Evolutionary conservation across 2,888 invertebrate species (phyloP).

Genomic region (Luperina testacea): DNA sequence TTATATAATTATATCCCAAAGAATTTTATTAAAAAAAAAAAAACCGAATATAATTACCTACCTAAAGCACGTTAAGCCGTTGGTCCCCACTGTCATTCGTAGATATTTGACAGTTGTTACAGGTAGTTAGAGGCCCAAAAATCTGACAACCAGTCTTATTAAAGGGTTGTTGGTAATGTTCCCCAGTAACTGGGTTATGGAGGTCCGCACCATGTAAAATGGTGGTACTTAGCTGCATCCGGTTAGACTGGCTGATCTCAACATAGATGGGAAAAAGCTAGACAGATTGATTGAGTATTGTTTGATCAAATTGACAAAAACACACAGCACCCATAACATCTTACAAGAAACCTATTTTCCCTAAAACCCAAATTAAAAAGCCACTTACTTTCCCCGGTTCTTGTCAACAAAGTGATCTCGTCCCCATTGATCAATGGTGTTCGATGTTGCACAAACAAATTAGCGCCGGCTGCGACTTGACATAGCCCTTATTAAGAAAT

Average conservation of each 20-base stretch:
- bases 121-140: background rate
- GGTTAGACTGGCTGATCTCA: background rate
- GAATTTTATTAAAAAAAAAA: background rate
- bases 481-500: conserved; percentile 85
- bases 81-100: background rate
- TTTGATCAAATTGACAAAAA: background rate
- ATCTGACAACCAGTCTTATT: background rate
- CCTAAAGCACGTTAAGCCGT: background rate
- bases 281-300: background rate
- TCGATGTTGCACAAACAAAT: conserved; percentile 86
- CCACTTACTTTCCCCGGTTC: background rate
- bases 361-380: conserved; percentile 35
- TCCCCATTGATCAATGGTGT: conserved; percentile 68
- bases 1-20: background rate
- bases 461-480: conserved; percentile 70
- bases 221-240: background rate
- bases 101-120: background rate
- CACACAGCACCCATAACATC: background rate
- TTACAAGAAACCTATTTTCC: too few relatives aligned
- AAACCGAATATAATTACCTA: background rate
- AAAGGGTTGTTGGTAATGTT: background rate
- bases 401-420: conserved; percentile 58
- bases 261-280: background rate
- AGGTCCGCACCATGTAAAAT: background rate
- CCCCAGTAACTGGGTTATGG: background rate